These are phyloP conservation scores for Paramormyrops hopkinsi DNA, from an alignment of 2,797 vertebrate genomes.

Conservation along the genomic window DNA sequence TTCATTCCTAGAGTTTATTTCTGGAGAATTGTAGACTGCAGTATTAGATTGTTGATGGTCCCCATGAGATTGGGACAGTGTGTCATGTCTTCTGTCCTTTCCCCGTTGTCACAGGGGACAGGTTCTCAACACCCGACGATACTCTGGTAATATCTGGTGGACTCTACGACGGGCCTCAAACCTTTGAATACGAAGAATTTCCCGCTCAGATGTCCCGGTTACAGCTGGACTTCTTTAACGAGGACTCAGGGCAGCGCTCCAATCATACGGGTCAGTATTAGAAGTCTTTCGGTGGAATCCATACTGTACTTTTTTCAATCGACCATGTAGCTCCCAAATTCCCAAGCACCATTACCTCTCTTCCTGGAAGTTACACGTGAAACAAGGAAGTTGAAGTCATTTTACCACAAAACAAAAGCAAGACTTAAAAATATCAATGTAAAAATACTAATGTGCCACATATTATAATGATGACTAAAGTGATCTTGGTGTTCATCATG, in stretches of 20 bases:
- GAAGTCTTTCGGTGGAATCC: conserved; percentile 16
- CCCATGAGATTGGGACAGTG: neutral
- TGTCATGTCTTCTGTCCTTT: neutral
- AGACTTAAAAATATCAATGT: neutral
- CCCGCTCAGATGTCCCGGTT: conserved; percentile 30
- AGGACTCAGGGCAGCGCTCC: conserved; percentile 28
- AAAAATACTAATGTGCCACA: neutral
- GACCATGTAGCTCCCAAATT: neutral
- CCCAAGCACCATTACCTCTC: neutral
- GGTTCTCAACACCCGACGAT: conserved; percentile 34
- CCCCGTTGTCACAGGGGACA: conserved; percentile 15
- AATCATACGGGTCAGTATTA: neutral
- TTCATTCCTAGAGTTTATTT: neutral
- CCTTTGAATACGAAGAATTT: conserved; percentile 28
- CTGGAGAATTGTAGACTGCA: too few species aligned
- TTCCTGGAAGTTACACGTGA: neutral
- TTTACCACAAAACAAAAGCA: neutral
- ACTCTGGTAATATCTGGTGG: conserved; percentile 39
- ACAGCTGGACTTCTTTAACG: conserved; percentile 36
- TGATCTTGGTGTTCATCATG: neutral
- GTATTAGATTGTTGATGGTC: neutral
- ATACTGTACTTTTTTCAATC: neutral
- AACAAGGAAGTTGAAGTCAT: neutral
- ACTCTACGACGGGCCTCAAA: conserved; percentile 33
- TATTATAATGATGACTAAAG: neutral